Evolutionary conservation across 2,888 invertebrate species (phyloP).

Genomic region (Cryptocephalus primarius): DNA sequence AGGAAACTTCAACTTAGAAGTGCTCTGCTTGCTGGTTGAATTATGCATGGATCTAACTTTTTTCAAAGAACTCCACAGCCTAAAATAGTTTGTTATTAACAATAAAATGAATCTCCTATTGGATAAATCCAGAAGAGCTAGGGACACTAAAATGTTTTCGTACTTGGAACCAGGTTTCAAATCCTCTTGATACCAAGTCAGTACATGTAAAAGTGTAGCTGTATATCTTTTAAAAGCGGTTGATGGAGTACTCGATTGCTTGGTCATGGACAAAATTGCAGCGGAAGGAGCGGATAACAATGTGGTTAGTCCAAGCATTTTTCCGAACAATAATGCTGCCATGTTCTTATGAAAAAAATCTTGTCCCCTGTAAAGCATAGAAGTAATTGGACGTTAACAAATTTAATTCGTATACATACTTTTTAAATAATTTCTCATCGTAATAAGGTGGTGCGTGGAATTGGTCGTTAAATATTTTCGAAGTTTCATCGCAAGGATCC

Average conservation of each 20-base stretch:
- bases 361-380: constrained; percentile 50
- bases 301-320: constrained; percentile 63
- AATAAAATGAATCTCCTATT: no score
- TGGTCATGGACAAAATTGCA: constrained; percentile 56
- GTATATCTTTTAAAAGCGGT: constrained; percentile 68
- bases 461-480: constrained; percentile 32
- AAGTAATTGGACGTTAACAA: neutral
- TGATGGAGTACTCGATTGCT: constrained; percentile 52
- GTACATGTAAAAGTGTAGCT: constrained; percentile 63
- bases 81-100: constrained; percentile 21
- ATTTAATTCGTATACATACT: constrained; percentile 34
- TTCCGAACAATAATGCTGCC: constrained; percentile 57
- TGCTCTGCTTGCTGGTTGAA: constrained; percentile 41
- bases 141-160: neutral
- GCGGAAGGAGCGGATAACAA: constrained; percentile 65
- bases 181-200: constrained; percentile 66
- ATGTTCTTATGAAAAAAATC: constrained; percentile 57
- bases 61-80: constrained; percentile 58
- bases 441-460: constrained; percentile 55
- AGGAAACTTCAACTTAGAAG: no score
- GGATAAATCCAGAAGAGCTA: no score
- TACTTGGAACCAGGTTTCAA: constrained; percentile 50
- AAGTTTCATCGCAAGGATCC: constrained; percentile 41
- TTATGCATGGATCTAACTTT: constrained; percentile 58
- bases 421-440: constrained; percentile 52